Evolutionary conservation across 1,140 invertebrate species (phyloP), one percentile per base, ranked within the genome.

Genomic region (Neoseiulus cucumeris): DNA sequence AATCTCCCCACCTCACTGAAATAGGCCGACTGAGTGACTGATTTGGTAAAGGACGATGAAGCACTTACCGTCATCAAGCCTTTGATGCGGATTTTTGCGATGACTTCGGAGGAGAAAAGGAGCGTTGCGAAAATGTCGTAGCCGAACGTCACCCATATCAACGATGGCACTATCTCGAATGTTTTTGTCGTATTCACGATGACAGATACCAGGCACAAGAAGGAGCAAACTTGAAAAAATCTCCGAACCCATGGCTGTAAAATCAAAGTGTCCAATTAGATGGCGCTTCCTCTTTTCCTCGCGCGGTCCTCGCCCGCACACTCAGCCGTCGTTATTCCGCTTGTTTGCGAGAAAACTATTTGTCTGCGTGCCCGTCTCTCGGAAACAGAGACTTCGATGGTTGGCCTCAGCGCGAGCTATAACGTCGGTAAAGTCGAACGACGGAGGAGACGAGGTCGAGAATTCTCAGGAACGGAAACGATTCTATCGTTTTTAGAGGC

Each of bases 31-130:
- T n/a, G n/a, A n/a, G n/a, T n/a, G n/a, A n/a, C n/a, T 64, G 41
- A n/a, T 17, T 29, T 4, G 9, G 33, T 4, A 39, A 39, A 9
- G 33, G 9, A 9, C 30, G 18, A 29, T n/a, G 25, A 30, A 67
- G 64, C 41, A n/a, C 20, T 29, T 12, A 47, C 28, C 6, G 28
- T 42, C 45, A 65, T 6, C 68, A 96, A 87, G 9, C 92, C 92
- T 68, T 91, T 81, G 66, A 93, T 92, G 68, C 94, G 88, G 87
- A 98, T 96, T 79, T 97, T 97, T 30, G 91, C 90, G 70, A 97
- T 89, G 91, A 96, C 95, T 80, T 97, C 92, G 14, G 89, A 87
- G 14, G 91, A 92, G 75, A 96, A 97, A 42, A 96, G 78, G 72
- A 95, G 81, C 17, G 90, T 91, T 20, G 94, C 87, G 68, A 87